phyloP scores from a whole-genome alignment of 2,888 invertebrate species.

The Xanthia togata region DNA sequence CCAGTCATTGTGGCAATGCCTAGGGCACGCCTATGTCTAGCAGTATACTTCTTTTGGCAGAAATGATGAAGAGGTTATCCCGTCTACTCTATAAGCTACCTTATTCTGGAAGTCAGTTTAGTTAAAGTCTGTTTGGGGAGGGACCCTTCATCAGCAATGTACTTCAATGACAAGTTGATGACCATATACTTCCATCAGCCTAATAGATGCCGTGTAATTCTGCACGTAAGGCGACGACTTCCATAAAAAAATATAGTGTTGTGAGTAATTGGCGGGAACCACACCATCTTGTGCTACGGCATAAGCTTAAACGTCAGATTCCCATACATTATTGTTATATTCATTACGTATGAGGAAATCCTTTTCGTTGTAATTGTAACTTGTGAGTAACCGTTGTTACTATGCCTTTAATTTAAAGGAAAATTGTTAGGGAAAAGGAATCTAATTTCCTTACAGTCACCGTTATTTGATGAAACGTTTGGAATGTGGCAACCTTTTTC shows the following conservation, averaged over 20 bases:
- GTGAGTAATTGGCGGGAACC: slow-evolving; percentile 12
- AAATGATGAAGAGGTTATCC: neutral
- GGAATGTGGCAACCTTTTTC: neutral
- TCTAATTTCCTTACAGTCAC: neutral
- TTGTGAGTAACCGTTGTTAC: slow-evolving; percentile 31
- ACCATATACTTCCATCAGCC: neutral
- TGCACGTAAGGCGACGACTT: neutral
- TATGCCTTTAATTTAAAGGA: slow-evolving; percentile 9
- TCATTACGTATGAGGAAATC: slow-evolving; percentile 31
- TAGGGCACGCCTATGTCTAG: neutral
- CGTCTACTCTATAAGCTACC: neutral
- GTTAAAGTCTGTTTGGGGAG: neutral
- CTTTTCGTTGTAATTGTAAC: slow-evolving; percentile 3
- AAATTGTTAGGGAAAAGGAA: neutral
- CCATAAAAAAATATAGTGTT: slow-evolving; percentile 4
- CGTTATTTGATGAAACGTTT: neutral
- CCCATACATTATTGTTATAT: neutral
- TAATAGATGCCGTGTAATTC: neutral
- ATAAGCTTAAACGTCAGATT: slow-evolving; percentile 10
- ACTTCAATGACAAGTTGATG: neutral
- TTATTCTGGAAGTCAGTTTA: neutral
- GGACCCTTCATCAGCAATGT: neutral
- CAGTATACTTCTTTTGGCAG: neutral
- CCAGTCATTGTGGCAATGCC: neutral
- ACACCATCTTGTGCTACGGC: slow-evolving; percentile 24